These are phyloP conservation scores for Temnothorax ravouxi DNA, from an alignment of 2,888 invertebrate species.

Conservation along the genomic window DNA sequence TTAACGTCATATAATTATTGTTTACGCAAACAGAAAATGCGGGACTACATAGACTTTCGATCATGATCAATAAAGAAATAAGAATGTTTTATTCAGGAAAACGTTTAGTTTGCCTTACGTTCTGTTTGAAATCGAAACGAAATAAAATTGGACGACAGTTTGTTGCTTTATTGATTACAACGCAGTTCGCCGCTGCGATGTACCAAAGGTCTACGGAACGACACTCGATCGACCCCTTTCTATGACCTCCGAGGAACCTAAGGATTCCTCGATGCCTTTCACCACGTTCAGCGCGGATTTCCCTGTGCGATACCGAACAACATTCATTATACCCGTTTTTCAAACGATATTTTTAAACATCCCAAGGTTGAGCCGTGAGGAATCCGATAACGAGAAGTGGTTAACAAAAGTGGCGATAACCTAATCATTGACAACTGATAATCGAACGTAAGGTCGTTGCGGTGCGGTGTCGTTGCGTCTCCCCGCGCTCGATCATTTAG, in stretches of 20 bases:
- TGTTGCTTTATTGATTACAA: not conserved
- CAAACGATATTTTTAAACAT: slow-evolving; percentile 7
- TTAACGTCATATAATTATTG: not conserved
- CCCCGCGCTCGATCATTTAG: not conserved
- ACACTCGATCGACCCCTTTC: slow-evolving; percentile 60
- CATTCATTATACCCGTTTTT: slow-evolving; percentile 27
- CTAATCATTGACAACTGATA: slow-evolving; percentile 27
- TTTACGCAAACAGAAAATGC: not conserved
- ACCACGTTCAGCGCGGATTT: slow-evolving; percentile 59
- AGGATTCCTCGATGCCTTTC: slow-evolving; percentile 74
- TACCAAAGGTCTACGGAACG: slow-evolving; percentile 46
- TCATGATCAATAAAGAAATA: not conserved
- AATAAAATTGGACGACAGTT: not conserved
- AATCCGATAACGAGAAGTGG: slow-evolving; percentile 25
- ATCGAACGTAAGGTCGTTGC: not conserved
- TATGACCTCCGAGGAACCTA: slow-evolving; percentile 62
- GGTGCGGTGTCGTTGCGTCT: not conserved
- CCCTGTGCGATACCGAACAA: slow-evolving; percentile 43
- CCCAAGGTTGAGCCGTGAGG: not conserved
- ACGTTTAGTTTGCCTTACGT: not conserved
- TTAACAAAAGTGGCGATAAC: slow-evolving; percentile 41
- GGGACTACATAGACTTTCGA: not conserved
- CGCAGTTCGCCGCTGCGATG: not conserved
- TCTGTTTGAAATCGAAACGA: not conserved
- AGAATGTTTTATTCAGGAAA: not conserved